Base-by-base conservation (phyloP, 2,888 invertebrate species). In the Nymphalis c-album region DNA sequence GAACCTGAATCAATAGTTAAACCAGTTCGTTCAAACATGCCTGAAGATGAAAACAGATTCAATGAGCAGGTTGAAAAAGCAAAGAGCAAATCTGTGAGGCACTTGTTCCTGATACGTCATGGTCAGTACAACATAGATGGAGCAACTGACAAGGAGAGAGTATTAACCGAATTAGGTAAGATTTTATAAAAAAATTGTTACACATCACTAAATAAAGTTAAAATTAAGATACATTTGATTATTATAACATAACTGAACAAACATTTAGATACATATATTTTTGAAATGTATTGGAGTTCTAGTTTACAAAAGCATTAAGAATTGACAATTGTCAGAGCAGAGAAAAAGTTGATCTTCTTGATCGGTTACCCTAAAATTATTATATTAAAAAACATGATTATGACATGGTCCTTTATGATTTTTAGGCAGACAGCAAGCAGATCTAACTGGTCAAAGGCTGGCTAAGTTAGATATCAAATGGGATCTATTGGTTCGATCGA, bases 121-220 rank as follows among this genome's bases (percentile, higher is more conserved):
- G 99, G 99, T 0, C 99, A 99, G 85, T 99, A 99, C 83, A 94
- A 97, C 78, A 87, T 95, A 51, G 91, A 94, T 13, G 97, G 96
- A 0, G 85, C 88, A 45, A 93, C 90, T 1, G 98, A 98, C 81
- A 89, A 93, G 7, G 95, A 97, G 26, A 94, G 96, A 77, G 91
- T 92, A 63, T 93, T 99, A 16, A 98, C 99, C 0, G 93, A 95
- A 59, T 91, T 98, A 67, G 98, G 98, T 94, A 88, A 88, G 71
- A 16, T 60, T 55, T 53, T 6, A 35, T 16, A 1, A 20, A 17
- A 40, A 48, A 22, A 1, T 22, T 22, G 3, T 10, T 40, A 13
- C 40, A 40, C 0, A 2, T 2, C 40, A 2, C 13, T 10, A 13
- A 13, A 40, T 40, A 13, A 40, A 40, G 10, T 3, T 40, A 31